A percentile compares a stretch with the other conserved stretches of the same genome.
Evolutionary conservation across 2,797 vertebrate species (phyloP).

Genomic region (Anas capensis): DNA sequence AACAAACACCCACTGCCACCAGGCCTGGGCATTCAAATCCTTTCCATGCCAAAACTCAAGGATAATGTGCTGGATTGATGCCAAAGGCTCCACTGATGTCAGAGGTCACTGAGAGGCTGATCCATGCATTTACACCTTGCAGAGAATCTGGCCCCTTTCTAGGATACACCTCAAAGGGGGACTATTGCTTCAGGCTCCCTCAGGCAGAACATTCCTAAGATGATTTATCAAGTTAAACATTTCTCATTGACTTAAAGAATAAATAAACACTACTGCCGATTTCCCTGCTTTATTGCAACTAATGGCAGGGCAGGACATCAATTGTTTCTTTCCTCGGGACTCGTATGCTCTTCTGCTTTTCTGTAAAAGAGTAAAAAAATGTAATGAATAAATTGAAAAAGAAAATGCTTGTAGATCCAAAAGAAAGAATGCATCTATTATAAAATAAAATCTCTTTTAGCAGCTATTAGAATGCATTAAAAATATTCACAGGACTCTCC

Average conservation of each 20-base stretch:
- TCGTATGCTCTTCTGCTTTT: slow-evolving; percentile 28
- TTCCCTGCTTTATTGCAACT: slow-evolving; percentile 44
- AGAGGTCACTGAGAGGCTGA: not conserved
- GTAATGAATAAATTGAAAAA: slow-evolving; percentile 65
- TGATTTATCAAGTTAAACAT: not conserved
- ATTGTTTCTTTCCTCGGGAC: slow-evolving; percentile 50
- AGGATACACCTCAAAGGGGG: accelerated
- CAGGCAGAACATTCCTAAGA: not conserved
- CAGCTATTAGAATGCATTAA: slow-evolving; percentile 75
- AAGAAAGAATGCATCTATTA: slow-evolving; percentile 75
- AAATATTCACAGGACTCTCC: slow-evolving; percentile 76
- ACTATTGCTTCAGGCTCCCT: not conserved
- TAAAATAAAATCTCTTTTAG: slow-evolving; percentile 79
- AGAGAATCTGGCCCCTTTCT: not conserved
- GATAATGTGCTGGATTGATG: not conserved
- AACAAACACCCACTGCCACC: not conserved
- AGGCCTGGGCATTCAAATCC: not conserved
- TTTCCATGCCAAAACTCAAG: not conserved
- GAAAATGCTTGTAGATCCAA: slow-evolving; percentile 54
- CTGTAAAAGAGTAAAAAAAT: slow-evolving; percentile 40
- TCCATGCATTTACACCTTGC: not conserved
- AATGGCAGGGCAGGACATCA: slow-evolving; percentile 39
- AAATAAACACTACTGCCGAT: not conserved
- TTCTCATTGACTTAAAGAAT: not conserved
- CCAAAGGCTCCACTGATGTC: not conserved